Evolutionary conservation across 1,140 invertebrate species (phyloP).

Genomic region (Scaptomyza pallida): DNA sequence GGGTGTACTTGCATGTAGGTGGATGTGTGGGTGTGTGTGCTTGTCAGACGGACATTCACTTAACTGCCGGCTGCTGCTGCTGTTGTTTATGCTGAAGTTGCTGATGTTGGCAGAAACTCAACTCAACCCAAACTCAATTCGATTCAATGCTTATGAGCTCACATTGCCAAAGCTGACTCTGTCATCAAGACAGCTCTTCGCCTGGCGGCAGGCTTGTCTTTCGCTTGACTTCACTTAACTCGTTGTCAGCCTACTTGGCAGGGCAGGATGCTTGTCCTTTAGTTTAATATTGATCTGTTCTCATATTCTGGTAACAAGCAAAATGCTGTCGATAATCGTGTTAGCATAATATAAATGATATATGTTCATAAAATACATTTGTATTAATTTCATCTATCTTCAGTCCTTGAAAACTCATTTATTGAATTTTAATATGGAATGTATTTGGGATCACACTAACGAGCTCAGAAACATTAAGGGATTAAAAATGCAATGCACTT

Average conservation of each 20-base stretch:
- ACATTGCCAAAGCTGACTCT: constrained; percentile 25
- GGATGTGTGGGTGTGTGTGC: background rate
- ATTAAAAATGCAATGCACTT: constrained; percentile 44
- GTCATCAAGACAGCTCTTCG: constrained; percentile 33
- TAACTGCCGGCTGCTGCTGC: constrained; percentile 20
- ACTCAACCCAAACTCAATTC: constrained; percentile 29
- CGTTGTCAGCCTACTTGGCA: constrained; percentile 15
- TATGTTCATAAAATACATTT: no score
- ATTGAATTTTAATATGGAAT: no score
- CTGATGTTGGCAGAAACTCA: constrained; percentile 48
- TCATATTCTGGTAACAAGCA: background rate
- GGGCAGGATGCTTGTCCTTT: background rate
- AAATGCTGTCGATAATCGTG: background rate
- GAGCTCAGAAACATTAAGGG: constrained; percentile 31
- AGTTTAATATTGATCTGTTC: constrained; percentile 16
- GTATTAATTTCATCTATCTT: no score
- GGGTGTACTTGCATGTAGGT: constrained; percentile 6
- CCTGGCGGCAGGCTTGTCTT: constrained; percentile 3
- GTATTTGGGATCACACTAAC: constrained; percentile 25
- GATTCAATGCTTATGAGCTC: constrained; percentile 28
- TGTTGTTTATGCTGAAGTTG: constrained; percentile 30
- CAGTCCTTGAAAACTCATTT: no score
- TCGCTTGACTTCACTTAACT: constrained; percentile 35
- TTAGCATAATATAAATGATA: background rate
- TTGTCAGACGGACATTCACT: constrained; percentile 33